phyloP scores from a whole-genome alignment of 1,140 invertebrate species.

The Acyrthosiphon pisum region DNA sequence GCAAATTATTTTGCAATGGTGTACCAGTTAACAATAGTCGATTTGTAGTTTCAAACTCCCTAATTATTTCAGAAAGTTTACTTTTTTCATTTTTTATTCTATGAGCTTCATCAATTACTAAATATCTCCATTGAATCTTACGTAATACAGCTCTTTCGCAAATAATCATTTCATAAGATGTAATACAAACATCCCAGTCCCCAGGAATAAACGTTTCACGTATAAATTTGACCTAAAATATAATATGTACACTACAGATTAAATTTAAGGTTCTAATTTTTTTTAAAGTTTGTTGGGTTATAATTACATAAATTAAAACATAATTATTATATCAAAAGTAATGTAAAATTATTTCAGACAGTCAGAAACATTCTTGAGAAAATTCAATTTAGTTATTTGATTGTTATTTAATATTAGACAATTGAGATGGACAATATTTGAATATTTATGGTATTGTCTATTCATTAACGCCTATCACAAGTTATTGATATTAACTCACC shows the following conservation, averaged over 20 bases:
- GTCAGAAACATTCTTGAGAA: background rate
- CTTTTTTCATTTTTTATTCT: conserved; percentile 99
- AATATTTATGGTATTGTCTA: background rate
- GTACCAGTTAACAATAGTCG: conserved; percentile 93
- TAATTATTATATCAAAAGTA: background rate
- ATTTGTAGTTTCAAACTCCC: conserved; percentile 98
- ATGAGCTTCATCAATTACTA: conserved; percentile 98
- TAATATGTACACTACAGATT: background rate
- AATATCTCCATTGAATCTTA: conserved; percentile 95
- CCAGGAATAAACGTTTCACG: conserved; percentile 93
- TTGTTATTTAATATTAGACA: too few relatives aligned
- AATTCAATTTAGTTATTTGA: too few relatives aligned
- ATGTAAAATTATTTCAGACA: background rate
- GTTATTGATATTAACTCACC: conserved; percentile 66
- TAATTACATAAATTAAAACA: background rate
- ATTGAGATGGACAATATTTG: background rate
- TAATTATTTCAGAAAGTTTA: conserved; percentile 95
- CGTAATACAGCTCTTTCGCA: conserved; percentile 96
- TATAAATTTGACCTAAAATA: conserved; percentile 81
- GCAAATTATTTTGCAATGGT: conserved; percentile 93
- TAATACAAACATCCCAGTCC: conserved; percentile 98
- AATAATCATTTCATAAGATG: conserved; percentile 99
- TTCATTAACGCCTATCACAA: background rate
- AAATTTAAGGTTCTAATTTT: background rate
- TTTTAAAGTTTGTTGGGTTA: background rate